These are phyloP conservation scores for Caenorhabditis latens DNA, from an alignment of 1,140 invertebrate genomes.

Conservation along the genomic window DNA sequence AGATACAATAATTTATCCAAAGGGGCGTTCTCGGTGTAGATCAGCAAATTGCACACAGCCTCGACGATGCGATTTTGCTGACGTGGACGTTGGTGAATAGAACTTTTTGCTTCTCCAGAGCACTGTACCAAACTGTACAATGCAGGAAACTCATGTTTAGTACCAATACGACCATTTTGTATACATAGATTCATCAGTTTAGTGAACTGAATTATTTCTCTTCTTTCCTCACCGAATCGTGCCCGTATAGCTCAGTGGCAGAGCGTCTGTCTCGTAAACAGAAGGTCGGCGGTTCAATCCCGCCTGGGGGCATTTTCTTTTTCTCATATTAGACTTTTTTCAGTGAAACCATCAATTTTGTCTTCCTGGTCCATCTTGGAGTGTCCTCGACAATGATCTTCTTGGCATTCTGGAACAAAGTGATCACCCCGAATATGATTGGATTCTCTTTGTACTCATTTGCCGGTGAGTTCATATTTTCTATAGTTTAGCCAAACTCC, in stretches of 20 bases:
- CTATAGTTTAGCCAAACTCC: neutral
- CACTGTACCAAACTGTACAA: too few relatives aligned
- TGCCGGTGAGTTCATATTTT: neutral
- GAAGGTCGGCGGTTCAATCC: conserved; percentile 6
- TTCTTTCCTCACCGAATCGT: neutral
- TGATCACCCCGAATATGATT: conserved; percentile 19
- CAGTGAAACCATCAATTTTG: conserved; percentile 14
- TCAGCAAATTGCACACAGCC: too few relatives aligned
- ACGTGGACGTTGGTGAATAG: too few relatives aligned
- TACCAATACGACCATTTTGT: too few relatives aligned
- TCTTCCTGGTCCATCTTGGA: neutral
- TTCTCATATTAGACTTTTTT: neutral
- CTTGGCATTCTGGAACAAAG: neutral
- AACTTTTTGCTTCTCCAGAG: too few relatives aligned
- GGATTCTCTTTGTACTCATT: conserved; percentile 18
- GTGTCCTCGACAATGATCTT: neutral
- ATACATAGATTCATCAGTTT: too few relatives aligned
- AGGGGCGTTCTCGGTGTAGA: too few relatives aligned
- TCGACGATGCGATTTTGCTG: too few relatives aligned
- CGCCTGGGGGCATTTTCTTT: conserved; percentile 3
- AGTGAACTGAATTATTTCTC: too few relatives aligned
- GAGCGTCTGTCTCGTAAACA: conserved; percentile 16
- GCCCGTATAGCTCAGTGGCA: conserved; percentile 40
- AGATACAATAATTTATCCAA: too few relatives aligned
- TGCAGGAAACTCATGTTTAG: too few relatives aligned